phyloP scores from a whole-genome alignment of 2,797 vertebrate species.

The Phoeniculus purpureus region DNA sequence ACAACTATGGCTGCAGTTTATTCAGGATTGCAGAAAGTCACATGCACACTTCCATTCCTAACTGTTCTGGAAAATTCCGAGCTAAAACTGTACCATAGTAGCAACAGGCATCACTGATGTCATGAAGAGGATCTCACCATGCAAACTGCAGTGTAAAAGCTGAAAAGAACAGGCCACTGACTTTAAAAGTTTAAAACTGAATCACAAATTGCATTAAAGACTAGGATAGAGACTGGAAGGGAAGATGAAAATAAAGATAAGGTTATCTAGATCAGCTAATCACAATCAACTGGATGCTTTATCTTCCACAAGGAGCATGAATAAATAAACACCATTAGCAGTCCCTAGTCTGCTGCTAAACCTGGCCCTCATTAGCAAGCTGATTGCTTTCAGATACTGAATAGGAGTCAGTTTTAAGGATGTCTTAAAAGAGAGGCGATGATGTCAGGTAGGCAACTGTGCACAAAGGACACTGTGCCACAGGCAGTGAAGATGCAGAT shows the following conservation, averaged over 20 bases:
- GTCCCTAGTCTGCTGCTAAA: conserved; percentile 39
- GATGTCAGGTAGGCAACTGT: background rate
- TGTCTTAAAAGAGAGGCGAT: conserved; percentile 12
- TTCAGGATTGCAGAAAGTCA: background rate
- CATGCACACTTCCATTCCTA: background rate
- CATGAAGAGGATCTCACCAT: background rate
- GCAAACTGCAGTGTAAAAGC: background rate
- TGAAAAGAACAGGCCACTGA: background rate
- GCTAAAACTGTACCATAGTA: background rate
- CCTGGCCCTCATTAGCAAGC: conserved; percentile 44
- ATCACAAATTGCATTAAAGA: conserved; percentile 5
- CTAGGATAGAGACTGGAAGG: background rate
- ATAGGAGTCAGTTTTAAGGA: conserved; percentile 16
- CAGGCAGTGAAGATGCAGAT: background rate
- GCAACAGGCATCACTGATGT: background rate
- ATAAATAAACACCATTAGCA: conserved; percentile 69
- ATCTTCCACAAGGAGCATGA: conserved; percentile 48
- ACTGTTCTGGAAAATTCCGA: background rate
- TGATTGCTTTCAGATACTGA: conserved; percentile 50
- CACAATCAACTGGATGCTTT: conserved; percentile 57
- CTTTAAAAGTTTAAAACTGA: conserved; percentile 7
- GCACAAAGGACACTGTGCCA: background rate
- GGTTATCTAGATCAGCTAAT: conserved; percentile 52
- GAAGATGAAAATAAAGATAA: conserved; percentile 39
- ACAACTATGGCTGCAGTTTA: background rate